Conservation (phyloP, 2,888 invertebrate genomes). For the Ochropacha duplaris region DNA sequence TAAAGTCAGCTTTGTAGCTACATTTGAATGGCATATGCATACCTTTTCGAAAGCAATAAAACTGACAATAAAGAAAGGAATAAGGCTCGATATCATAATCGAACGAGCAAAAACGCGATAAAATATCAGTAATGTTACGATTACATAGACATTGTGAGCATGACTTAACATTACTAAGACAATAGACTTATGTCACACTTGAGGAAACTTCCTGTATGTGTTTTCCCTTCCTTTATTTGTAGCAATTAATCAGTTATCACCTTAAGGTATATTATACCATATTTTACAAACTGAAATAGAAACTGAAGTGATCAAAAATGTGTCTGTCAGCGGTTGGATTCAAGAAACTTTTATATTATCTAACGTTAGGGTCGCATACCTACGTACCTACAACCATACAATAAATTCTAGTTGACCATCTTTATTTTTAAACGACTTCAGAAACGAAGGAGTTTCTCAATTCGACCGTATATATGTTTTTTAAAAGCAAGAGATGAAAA, state of each 20-base stretch:
- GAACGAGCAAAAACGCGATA: background rate
- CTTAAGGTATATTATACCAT: background rate
- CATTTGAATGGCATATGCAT: too few species aligned
- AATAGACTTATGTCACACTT: slow-evolving; percentile 3
- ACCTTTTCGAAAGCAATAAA: background rate
- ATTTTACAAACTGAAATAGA: background rate
- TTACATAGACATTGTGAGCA: slow-evolving; percentile 3
- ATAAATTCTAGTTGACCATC: too few species aligned
- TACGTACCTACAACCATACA: too few species aligned
- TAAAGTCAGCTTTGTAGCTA: too few species aligned
- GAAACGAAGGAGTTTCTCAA: too few species aligned
- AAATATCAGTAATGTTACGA: background rate
- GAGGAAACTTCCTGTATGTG: slow-evolving; percentile 1
- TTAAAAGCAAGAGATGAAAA: too few species aligned
- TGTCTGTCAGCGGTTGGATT: too few species aligned
- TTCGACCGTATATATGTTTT: too few species aligned
- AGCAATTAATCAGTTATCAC: background rate
- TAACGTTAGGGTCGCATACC: too few species aligned
- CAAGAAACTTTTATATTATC: too few species aligned
- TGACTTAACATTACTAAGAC: slow-evolving; percentile 2
- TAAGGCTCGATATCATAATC: background rate
- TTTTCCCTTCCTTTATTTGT: slow-evolving; percentile 2
- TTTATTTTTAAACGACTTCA: too few species aligned
- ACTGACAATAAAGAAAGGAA: background rate
- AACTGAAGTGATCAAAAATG: too few species aligned